A percentile compares a stretch with the other conserved stretches of the same genome.
phyloP scores from a whole-genome alignment of 2,113 vertebrate species.

The Todiramphus saurophagus region DNA sequence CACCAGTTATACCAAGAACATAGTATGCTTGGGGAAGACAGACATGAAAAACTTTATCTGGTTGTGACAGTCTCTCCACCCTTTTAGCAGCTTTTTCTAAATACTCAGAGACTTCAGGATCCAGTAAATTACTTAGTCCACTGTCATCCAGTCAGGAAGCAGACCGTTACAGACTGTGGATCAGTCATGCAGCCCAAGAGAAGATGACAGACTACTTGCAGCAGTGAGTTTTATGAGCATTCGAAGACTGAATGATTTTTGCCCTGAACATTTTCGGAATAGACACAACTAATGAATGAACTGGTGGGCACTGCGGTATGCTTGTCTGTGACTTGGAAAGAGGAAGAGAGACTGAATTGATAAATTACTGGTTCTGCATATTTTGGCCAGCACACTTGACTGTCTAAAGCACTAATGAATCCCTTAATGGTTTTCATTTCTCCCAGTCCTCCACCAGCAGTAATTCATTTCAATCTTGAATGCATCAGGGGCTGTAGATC shows the following conservation, averaged over 20 bases:
- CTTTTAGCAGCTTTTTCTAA: not conserved
- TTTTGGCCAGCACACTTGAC: constrained; percentile 6
- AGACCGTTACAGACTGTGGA: not conserved
- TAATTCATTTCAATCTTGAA: constrained; percentile 32
- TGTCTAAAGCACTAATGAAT: constrained; percentile 34
- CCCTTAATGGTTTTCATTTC: constrained; percentile 6
- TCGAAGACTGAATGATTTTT: not conserved
- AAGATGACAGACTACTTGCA: not conserved
- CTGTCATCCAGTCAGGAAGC: not conserved
- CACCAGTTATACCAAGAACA: not conserved
- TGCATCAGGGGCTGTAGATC: constrained; percentile 11
- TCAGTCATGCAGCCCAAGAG: not conserved
- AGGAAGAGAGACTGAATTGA: not conserved
- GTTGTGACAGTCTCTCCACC: not conserved
- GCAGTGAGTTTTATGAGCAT: not conserved
- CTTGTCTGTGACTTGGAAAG: not conserved
- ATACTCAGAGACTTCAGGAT: not conserved
- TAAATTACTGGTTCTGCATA: not conserved
- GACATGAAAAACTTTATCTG: not conserved
- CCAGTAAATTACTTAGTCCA: not conserved
- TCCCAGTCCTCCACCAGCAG: not conserved
- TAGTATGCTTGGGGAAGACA: not conserved
- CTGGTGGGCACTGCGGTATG: not conserved
- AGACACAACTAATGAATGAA: not conserved
- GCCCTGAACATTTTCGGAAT: not conserved